These are phyloP conservation scores for Pitangus sulphuratus DNA, from an alignment of 2,797 vertebrate genomes.

Conservation along the genomic window DNA sequence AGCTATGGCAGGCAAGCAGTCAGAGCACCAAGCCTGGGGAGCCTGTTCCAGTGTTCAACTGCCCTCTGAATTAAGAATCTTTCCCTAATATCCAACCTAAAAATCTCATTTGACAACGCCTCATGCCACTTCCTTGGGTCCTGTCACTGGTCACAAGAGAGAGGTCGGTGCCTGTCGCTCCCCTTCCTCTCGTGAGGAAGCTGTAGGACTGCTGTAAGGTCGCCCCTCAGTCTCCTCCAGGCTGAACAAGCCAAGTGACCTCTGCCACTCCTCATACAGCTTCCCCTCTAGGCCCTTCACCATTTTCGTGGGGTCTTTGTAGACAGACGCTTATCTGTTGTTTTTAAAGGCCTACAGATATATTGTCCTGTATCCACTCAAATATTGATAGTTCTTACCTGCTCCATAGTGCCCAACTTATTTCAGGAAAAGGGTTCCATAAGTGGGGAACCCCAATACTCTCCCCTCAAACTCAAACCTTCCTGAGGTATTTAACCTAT, in stretches of 20 bases:
- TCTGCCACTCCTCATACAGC: background rate
- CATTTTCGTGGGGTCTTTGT: background rate
- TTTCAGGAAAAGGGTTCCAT: background rate
- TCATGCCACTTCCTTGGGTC: background rate
- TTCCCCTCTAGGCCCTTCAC: background rate
- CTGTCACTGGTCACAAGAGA: background rate
- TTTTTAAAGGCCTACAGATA: background rate
- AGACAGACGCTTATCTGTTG: fast-evolving
- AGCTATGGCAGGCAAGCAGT: background rate
- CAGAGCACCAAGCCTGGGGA: background rate
- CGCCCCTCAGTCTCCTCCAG: background rate
- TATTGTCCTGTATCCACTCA: background rate
- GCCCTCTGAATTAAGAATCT: background rate
- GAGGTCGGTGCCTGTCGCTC: background rate
- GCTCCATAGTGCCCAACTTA: background rate
- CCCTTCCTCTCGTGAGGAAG: fast-evolving
- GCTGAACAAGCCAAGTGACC: background rate
- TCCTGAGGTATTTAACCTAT: background rate
- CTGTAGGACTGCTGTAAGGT: background rate
- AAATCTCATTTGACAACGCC: background rate
- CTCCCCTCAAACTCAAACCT: fast-evolving
- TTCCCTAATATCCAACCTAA: background rate
- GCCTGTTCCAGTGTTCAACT: background rate
- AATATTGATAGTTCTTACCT: fast-evolving
- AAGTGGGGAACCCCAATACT: background rate